phyloP scores from a whole-genome alignment of 2,797 vertebrate species.

The Myoxocephalus aenaeus region DNA sequence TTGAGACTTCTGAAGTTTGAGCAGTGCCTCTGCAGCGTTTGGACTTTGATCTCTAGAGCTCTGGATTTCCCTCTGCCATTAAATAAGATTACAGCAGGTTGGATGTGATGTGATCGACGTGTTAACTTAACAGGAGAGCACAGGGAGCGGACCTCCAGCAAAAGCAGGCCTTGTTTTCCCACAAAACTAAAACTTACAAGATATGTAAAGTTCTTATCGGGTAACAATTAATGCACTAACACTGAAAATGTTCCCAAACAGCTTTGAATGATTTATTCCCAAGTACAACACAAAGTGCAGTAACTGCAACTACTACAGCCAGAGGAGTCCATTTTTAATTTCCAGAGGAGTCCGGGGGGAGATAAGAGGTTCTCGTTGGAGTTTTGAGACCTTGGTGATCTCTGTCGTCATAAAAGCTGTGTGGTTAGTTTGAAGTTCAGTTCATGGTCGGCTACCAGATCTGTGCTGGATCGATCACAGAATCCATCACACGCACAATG shows the following conservation, averaged over 20 bases:
- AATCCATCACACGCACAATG: no score
- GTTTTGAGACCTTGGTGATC: neutral
- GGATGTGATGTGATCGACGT: neutral
- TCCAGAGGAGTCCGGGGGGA: neutral
- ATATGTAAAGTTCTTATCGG: neutral
- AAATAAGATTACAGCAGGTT: neutral
- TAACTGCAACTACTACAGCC: neutral
- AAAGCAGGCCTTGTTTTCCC: neutral
- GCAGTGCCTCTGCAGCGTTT: neutral
- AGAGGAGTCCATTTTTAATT: slow-evolving; percentile 4
- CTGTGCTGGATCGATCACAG: neutral
- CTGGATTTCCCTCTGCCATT: neutral
- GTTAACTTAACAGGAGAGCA: slow-evolving; percentile 3
- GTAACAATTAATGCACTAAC: neutral
- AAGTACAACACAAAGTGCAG: neutral
- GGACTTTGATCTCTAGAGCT: neutral
- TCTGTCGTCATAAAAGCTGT: neutral
- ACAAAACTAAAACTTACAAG: neutral
- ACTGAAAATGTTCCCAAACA: neutral
- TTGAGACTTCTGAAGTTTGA: neutral
- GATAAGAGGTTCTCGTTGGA: neutral
- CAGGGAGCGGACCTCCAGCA: neutral
- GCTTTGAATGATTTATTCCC: neutral
- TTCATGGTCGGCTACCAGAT: neutral
- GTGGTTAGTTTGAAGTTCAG: neutral